Evolutionary conservation across 2,888 invertebrate species (phyloP).

Genomic region (Rhopalosiphum nymphaeae): DNA sequence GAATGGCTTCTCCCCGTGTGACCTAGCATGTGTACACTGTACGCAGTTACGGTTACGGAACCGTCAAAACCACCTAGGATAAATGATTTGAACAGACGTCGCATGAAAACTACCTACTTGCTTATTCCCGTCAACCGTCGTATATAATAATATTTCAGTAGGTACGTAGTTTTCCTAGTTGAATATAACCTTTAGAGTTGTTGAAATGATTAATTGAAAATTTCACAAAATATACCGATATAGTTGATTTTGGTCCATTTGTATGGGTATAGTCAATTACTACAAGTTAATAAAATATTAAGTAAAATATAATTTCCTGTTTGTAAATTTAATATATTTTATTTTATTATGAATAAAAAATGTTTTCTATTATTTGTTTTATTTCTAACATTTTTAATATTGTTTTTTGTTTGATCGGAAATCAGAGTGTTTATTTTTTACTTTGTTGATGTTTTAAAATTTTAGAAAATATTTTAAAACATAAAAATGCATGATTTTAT

Average conservation of each 20-base stretch:
- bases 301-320: not conserved
- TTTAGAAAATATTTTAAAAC: not conserved
- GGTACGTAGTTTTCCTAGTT: not conserved
- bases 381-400: not conserved
- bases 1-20: not conserved
- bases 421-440: not conserved
- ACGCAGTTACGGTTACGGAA: not conserved
- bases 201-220: not conserved
- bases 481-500: not conserved
- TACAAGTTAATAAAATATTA: not conserved
- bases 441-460: not conserved
- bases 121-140: not conserved
- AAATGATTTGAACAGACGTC: conserved; percentile 4
- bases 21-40: not conserved
- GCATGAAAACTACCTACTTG: not conserved
- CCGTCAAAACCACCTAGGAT: not conserved
- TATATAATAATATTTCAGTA: not conserved
- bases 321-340: not conserved
- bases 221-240: not conserved
- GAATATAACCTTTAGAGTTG: not conserved
- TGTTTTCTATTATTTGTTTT: not conserved
- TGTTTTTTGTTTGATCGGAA: not conserved
- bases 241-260: not conserved
- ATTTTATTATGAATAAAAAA: not conserved
- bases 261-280: not conserved